Conservation (phyloP, 2,113 vertebrate genomes). For the Bos javanicus region DNA sequence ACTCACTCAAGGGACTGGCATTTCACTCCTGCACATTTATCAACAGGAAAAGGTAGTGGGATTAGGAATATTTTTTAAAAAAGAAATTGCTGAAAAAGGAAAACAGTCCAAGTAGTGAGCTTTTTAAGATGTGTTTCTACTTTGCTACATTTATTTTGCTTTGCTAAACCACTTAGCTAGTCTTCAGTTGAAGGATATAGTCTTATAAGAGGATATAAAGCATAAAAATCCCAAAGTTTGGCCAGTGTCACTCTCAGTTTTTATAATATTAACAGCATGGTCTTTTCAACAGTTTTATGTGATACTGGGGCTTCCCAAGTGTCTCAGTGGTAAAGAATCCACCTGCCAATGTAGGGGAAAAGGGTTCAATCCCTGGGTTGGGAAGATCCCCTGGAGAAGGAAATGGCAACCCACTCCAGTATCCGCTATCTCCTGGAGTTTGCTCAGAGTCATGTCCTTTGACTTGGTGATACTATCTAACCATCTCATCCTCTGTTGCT, state of each 20-base stretch:
- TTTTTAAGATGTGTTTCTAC: not conserved
- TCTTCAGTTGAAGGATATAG: not conserved
- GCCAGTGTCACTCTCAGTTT: not conserved
- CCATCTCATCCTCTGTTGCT: not conserved
- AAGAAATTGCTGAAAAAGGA: slow-evolving; percentile 28
- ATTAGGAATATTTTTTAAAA: slow-evolving; percentile 37
- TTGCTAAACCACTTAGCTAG: not conserved
- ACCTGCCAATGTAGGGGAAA: not conserved
- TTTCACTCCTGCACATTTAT: slow-evolving; percentile 69
- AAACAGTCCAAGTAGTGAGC: not conserved
- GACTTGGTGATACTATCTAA: not conserved
- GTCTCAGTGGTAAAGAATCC: not conserved
- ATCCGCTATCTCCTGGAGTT: not conserved
- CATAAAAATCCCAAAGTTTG: not conserved
- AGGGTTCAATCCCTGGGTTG: not conserved
- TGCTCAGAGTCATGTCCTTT: not conserved
- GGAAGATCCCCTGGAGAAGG: not conserved
- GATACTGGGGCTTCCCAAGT: not conserved
- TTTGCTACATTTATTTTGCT: not conserved
- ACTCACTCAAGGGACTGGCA: slow-evolving; percentile 65
- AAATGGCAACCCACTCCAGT: not conserved
- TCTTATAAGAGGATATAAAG: not conserved
- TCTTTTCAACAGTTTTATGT: not conserved
- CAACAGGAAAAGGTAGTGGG: slow-evolving; percentile 74
- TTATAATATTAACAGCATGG: not conserved